Evolutionary conservation across 1,140 invertebrate genomes (phyloP), one percentile per base, ranked within the genome.

Genomic region (Pachyrhynchus sulphureomaculatus): DNA sequence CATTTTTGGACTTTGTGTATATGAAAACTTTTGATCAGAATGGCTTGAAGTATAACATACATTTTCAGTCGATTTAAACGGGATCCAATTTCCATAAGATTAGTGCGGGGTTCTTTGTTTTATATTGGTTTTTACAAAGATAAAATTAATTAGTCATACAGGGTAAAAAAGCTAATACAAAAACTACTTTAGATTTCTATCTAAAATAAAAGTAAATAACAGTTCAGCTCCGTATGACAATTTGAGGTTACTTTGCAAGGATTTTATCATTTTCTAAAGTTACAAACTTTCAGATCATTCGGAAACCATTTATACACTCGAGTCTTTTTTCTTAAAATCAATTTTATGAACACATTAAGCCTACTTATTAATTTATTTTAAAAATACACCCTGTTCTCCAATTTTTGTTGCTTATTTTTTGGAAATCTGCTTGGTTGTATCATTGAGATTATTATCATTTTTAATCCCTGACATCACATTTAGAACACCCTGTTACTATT

Each of bases 381-480:
- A 44, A 44, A 44, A 56, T 44, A 56, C 53, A 56, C 53, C 53
- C 53, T 56, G 53, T 56, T 45, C 45, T 32, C 36, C 39, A 56
- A n/a, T 17, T 56, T 20, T 44, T 44, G 8, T 17, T 9, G 42
- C 17, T 29, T 56, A n/a, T n/a, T n/a, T n/a, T n/a, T n/a, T n/a
- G n/a, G n/a, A n/a, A n/a, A n/a, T n/a, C n/a, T n/a, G n/a, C n/a
- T 53, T 32, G 33, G 33, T 34, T n/a, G 9, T 20, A 41, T 41
- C 18, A 41, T 54, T 41, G 51, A 12, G 17, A 54, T 17, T 21
- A 51, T 15, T 34, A 18, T 13, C 26, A 29, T 15, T 29, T 33
- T 18, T 21, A 18, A 44, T 29, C 12, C 15, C 26, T 41, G 20
- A 45, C 53, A 56, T 56, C 53, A 56, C 53, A 56, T 24, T 51